A percentile compares a stretch with the other conserved stretches of the same genome.
Conservation (phyloP, 2,888 invertebrate genomes). For the Chrysolina americana region DNA sequence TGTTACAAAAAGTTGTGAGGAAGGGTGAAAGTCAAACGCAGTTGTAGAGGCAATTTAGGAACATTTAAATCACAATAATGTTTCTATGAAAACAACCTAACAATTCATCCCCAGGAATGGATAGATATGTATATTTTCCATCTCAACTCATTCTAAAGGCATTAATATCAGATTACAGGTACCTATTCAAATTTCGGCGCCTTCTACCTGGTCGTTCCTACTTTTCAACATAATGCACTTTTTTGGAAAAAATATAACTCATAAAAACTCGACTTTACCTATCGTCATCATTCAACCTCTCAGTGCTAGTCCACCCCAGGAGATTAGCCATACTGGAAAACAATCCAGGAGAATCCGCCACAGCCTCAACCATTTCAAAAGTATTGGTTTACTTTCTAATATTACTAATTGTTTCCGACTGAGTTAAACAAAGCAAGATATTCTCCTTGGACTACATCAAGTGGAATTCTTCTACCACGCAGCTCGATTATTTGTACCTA, state of each 20-base stretch:
- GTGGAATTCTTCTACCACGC: neutral
- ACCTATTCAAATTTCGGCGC: too few species aligned
- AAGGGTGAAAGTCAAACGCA: too few species aligned
- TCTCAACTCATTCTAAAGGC: too few species aligned
- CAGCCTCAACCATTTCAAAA: slow-evolving; percentile 50
- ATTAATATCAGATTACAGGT: too few species aligned
- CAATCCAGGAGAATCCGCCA: slow-evolving; percentile 57
- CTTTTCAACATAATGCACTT: neutral
- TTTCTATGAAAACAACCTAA: too few species aligned
- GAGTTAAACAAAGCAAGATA: neutral
- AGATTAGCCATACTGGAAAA: slow-evolving; percentile 61
- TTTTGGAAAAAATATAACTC: neutral
- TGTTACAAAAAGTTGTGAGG: too few species aligned
- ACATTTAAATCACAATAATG: too few species aligned
- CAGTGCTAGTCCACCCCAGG: slow-evolving; percentile 57
- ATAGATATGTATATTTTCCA: too few species aligned
- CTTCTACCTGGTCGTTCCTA: too few species aligned
- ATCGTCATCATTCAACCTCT: slow-evolving; percentile 58
- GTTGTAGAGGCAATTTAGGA: too few species aligned
- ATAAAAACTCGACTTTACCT: slow-evolving; percentile 54
- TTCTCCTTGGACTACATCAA: neutral
- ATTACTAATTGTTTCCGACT: neutral
- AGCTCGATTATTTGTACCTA: neutral
- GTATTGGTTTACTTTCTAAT: slow-evolving; percentile 22
- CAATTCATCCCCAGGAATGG: too few species aligned